Evolutionary conservation across 2,888 invertebrate genomes (phyloP).

Genomic region (Acanthosoma haemorrhoidale): DNA sequence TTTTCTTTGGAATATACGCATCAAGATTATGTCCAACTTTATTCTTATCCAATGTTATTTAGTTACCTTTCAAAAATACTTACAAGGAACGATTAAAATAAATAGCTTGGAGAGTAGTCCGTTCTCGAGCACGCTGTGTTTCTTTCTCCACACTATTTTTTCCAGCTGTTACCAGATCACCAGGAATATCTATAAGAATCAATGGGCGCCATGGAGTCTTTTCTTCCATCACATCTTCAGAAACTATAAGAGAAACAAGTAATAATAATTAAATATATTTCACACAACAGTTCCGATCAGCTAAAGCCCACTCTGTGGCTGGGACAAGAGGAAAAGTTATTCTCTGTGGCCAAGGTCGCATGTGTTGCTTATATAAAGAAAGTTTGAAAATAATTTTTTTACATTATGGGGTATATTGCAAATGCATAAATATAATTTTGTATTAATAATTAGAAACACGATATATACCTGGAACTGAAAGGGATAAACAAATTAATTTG

Average conservation of each 20-base stretch:
- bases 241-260: conserved; percentile 37
- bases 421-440: no score
- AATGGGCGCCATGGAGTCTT: conserved; percentile 70
- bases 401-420: no score
- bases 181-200: conserved; percentile 62
- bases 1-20: no score
- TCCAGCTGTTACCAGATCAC: conserved; percentile 58
- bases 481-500: no score
- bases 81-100: conserved; percentile 61
- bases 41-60: no score
- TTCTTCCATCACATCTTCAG: conserved; percentile 63
- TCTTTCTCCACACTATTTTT: conserved; percentile 79
- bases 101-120: conserved; percentile 69
- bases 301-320: no score
- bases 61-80: conserved; percentile 31
- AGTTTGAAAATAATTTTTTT: neutral
- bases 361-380: neutral
- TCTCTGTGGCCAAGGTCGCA: neutral
- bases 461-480: no score
- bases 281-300: no score
- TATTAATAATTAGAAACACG: no score
- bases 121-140: conserved; percentile 81
- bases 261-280: no score
- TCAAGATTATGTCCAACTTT: no score
- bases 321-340: no score